Evolutionary conservation across 2,888 invertebrate species (phyloP).

Genomic region (Kryphioiulus occultus): DNA sequence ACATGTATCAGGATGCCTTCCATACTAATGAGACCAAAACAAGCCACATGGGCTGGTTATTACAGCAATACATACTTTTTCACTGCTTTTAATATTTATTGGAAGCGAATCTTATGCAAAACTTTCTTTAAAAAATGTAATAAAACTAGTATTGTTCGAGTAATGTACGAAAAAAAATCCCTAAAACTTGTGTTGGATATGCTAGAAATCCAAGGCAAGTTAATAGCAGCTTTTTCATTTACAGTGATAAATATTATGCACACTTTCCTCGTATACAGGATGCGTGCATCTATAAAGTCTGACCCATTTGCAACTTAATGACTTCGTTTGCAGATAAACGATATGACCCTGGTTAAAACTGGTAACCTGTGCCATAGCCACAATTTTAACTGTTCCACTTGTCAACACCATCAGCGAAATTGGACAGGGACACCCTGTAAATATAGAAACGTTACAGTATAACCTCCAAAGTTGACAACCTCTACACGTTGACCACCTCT

Average conservation of each 20-base stretch:
- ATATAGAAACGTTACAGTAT: too few relatives aligned
- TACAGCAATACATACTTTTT: too few relatives aligned
- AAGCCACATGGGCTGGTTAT: too few relatives aligned
- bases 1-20: neutral
- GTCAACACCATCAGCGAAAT: too few relatives aligned
- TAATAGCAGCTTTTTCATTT: neutral
- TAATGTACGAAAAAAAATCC: too few relatives aligned
- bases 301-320: conserved; percentile 21
- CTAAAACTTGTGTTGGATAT: neutral
- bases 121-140: too few relatives aligned
- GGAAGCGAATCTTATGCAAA: too few relatives aligned
- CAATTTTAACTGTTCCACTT: too few relatives aligned
- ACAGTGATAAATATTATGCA: neutral
- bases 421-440: neutral
- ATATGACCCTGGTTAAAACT: neutral
- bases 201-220: neutral
- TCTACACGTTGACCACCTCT: too few relatives aligned
- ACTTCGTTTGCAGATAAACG: neutral
- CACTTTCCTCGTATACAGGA: neutral
- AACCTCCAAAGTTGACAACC: too few relatives aligned
- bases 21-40: neutral
- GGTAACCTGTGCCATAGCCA: neutral
- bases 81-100: too few relatives aligned
- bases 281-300: neutral
- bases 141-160: too few relatives aligned